Percentiles rank a stretch among this genome's conserved stretches.
Evolutionary conservation across 2,888 invertebrate genomes (phyloP).

Genomic region (Temnothorax unifasciatus): DNA sequence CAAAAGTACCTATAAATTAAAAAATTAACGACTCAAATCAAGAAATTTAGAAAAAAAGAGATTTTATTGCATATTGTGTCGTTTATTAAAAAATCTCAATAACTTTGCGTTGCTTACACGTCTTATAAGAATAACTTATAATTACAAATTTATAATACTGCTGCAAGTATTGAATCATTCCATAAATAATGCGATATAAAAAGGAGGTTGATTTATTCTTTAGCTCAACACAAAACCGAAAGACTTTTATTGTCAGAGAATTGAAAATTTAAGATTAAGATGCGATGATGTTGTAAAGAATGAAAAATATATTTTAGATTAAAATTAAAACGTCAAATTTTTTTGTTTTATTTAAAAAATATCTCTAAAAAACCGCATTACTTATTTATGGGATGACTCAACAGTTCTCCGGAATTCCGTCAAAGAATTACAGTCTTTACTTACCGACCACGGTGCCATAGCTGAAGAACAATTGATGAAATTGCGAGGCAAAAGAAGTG

Average conservation of each 20-base stretch:
- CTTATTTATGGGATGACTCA: too few relatives aligned
- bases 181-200: too few relatives aligned
- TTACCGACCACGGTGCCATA: conserved; percentile 89
- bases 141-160: background rate
- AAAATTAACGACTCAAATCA: background rate
- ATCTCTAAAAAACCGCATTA: too few relatives aligned
- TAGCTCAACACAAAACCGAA: too few relatives aligned
- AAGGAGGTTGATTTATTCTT: too few relatives aligned
- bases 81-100: background rate
- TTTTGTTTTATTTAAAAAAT: too few relatives aligned
- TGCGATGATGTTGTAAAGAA: too few relatives aligned
- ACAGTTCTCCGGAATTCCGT: background rate
- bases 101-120: background rate
- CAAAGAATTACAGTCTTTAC: conserved; percentile 31
- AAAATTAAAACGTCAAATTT: too few relatives aligned
- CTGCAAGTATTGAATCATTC: background rate
- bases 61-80: conserved; percentile 5
- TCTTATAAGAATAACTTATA: background rate
- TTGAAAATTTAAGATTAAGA: too few relatives aligned
- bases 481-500: conserved; percentile 95
- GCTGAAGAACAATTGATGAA: conserved; percentile 96
- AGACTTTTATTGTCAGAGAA: too few relatives aligned
- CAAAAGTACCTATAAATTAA: background rate
- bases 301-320: too few relatives aligned
- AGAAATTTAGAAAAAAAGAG: background rate